phyloP scores from a whole-genome alignment of 2,797 vertebrate genomes.

The Gouania willdenowi region DNA sequence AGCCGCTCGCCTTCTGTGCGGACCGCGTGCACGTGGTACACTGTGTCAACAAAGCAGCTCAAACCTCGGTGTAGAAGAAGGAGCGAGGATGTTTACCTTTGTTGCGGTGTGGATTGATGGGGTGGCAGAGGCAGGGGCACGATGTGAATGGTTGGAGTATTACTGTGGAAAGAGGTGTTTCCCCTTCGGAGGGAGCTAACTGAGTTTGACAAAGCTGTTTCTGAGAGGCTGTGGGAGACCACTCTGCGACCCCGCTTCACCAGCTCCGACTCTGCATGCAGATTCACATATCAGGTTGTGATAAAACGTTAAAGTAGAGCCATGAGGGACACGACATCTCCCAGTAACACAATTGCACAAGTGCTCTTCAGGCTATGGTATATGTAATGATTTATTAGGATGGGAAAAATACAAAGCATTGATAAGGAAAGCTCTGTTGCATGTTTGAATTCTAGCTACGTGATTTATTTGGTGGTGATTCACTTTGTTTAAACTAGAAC shows the following conservation, averaged over 20 bases:
- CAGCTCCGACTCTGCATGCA: slow-evolving; percentile 29
- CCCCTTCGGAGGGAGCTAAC: slow-evolving; percentile 62
- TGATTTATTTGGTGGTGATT: neutral
- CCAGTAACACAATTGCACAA: slow-evolving; percentile 16
- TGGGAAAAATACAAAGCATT: neutral
- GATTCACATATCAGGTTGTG: slow-evolving; percentile 45
- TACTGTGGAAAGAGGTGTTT: slow-evolving; percentile 61
- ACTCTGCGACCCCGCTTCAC: slow-evolving; percentile 50
- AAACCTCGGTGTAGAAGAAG: slow-evolving; percentile 54
- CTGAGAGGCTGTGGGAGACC: slow-evolving; percentile 52
- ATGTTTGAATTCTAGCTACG: neutral
- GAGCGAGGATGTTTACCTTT: slow-evolving; percentile 72
- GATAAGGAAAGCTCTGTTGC: slow-evolving; percentile 1
- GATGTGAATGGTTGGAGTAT: slow-evolving; percentile 68
- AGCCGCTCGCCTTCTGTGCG: slow-evolving; percentile 42
- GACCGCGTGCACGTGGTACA: slow-evolving; percentile 47
- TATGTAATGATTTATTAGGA: slow-evolving; percentile 17
- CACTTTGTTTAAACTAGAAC: neutral
- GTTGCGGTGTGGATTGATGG: slow-evolving; percentile 70
- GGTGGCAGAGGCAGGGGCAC: slow-evolving; percentile 56
- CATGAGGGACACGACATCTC: slow-evolving; percentile 16
- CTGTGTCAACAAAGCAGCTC: slow-evolving; percentile 64
- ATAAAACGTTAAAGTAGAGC: slow-evolving; percentile 44
- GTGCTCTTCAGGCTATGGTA: slow-evolving; percentile 9
- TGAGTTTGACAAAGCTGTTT: slow-evolving; percentile 76